phyloP scores from a whole-genome alignment of 1,140 invertebrate species.

The Psilanteris sp. region DNA sequence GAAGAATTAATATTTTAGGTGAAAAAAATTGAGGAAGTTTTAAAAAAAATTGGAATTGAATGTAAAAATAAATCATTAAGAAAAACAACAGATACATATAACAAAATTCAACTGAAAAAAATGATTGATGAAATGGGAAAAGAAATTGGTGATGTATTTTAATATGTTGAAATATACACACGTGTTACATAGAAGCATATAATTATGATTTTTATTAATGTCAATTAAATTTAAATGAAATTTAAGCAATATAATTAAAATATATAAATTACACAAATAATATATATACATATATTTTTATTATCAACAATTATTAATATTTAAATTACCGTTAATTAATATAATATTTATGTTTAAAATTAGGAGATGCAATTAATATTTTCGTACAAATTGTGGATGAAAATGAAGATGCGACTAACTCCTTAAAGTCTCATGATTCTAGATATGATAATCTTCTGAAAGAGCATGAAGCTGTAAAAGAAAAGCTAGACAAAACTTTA shows the following conservation, averaged over 20 bases:
- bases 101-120: constrained; percentile 86
- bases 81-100: constrained; percentile 85
- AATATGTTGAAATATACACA: neutral
- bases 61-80: constrained; percentile 84
- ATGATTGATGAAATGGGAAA: constrained; percentile 89
- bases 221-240: too few species aligned
- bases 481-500: constrained; percentile 72
- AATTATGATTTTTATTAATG: too few species aligned
- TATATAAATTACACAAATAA: too few species aligned
- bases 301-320: too few species aligned
- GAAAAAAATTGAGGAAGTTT: constrained; percentile 82
- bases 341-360: constrained; percentile 1
- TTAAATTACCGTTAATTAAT: too few species aligned
- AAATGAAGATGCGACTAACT: constrained; percentile 78
- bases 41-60: constrained; percentile 83
- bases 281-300: too few species aligned
- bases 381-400: constrained; percentile 81
- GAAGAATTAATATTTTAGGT: constrained; percentile 75
- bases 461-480: constrained; percentile 74
- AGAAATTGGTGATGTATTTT: constrained; percentile 83
- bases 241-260: too few species aligned
- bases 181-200: too few species aligned
- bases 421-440: constrained; percentile 66
- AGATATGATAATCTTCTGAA: constrained; percentile 74
- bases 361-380: constrained; percentile 84